These are phyloP conservation scores for Drosophila auraria DNA, from an alignment of 1,140 invertebrate species.

Conservation along the genomic window DNA sequence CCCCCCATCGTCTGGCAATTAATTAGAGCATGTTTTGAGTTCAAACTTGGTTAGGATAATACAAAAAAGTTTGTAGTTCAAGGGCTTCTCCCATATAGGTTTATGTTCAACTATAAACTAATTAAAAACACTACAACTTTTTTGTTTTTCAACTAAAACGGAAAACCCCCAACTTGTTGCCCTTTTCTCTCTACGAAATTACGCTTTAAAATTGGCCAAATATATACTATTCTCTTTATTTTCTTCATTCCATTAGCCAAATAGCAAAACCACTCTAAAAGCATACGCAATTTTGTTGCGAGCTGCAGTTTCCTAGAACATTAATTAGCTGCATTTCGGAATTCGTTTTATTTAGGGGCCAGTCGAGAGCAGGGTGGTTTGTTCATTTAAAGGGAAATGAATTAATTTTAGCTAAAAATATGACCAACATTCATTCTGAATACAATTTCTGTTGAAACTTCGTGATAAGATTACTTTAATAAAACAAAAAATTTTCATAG, in stretches of 20 bases:
- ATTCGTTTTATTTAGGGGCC: neutral
- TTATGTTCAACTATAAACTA: slow-evolving; percentile 1
- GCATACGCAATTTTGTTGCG: neutral
- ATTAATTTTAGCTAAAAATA: neutral
- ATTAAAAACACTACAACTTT: slow-evolving; percentile 3
- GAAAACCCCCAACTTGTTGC: neutral
- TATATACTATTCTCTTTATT: neutral
- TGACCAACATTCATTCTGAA: neutral
- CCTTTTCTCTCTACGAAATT: neutral
- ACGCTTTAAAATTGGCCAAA: neutral
- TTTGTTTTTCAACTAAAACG: too few relatives aligned
- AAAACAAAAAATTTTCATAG: neutral
- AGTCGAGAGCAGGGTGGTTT: neutral
- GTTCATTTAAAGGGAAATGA: neutral
- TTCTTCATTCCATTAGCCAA: slow-evolving; percentile 8
- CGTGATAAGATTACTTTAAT: neutral
- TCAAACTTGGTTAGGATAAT: neutral
- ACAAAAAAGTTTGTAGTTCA: neutral
- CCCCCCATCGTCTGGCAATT: neutral
- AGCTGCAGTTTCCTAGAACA: neutral
- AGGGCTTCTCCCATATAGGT: neutral
- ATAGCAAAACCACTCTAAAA: slow-evolving; percentile 2
- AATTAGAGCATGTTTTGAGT: slow-evolving; percentile 6
- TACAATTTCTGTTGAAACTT: neutral
- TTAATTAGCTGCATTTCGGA: slow-evolving; percentile 2